Conservation (phyloP, 2,888 invertebrate species). For the Camponotus fellah region DNA sequence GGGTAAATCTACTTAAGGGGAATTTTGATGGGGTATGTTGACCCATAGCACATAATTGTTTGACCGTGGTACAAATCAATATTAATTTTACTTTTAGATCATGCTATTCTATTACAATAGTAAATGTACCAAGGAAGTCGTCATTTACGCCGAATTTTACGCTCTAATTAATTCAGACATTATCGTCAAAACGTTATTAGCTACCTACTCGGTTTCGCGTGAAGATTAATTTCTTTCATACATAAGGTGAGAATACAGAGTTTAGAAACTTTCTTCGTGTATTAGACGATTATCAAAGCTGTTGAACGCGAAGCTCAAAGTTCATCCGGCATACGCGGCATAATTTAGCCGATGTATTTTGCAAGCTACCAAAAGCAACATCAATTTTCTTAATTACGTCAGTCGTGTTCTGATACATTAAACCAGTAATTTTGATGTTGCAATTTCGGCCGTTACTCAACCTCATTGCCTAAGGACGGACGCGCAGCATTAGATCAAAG, state of each 20-base stretch:
- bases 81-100: conserved; percentile 71
- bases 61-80: conserved; percentile 52
- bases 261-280: background rate
- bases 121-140: conserved; percentile 40
- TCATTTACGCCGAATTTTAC: conserved; percentile 19
- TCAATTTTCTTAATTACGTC: conserved; percentile 63
- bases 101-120: conserved; percentile 65
- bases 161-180: conserved; percentile 19
- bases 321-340: conserved; percentile 36
- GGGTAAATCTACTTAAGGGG: conserved; percentile 54
- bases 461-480: conserved; percentile 25
- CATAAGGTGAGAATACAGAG: background rate
- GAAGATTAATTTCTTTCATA: conserved; percentile 7
- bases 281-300: background rate
- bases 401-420: conserved; percentile 50
- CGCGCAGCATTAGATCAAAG: background rate
- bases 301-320: conserved; percentile 26
- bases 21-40: conserved; percentile 68
- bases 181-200: conserved; percentile 19
- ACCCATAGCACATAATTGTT: conserved; percentile 50
- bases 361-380: conserved; percentile 32
- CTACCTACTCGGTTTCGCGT: background rate
- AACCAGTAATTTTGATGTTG: conserved; percentile 52
- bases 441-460: conserved; percentile 50
- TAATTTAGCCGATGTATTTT: conserved; percentile 48